Evolutionary conservation across 2,888 invertebrate species (phyloP), one percentile per base, ranked within the genome.

Genomic region (Biston betularia): DNA sequence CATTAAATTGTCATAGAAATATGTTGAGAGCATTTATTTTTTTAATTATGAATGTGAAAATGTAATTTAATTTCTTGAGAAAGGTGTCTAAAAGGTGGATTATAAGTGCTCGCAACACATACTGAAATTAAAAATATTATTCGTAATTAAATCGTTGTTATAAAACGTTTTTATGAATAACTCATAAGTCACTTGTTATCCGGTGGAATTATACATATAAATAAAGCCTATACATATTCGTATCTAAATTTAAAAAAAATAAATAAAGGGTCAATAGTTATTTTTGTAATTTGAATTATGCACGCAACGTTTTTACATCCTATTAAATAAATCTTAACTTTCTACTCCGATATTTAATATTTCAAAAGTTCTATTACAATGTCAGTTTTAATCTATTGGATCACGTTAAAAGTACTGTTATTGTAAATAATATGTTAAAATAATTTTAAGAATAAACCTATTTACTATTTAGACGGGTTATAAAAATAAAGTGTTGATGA

Each of bases 361-460:
- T 56, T 55, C 38, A 49, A 60, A 56, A 35, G 33, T 50, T 54
- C 34, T 35, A 49, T 57, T 61, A 54, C n/a, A 42, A 38, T 49
- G 62, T 33, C 58, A 59, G 60, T 63, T 65, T 65, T 44, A 67
- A 67, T 63, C 57, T 67, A 69, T 68, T 67, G 62, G 53, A 74
- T 70, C 70, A 70, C 45, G 70, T 72, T 73, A 65, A 68, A 65
- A 60, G 66, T 68, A 79, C 74, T 83, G 82, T 83, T 84, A 80
- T 74, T 74, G 69, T 63, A 63, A 87, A 88, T 89, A 89, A 89
- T 88, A 89, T 89, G 89, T 89, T 89, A 82, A 83, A 80, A 84
- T 81, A 81, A 82, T 86, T 80, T 79, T 78, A 81, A 82, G 76
- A 54, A 34, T 57, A 34, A 67, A 48, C 40, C 38, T 65, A 48